Evolutionary conservation across 2,113 vertebrate species (phyloP), one percentile per base, ranked within the genome.

Genomic region (Centropristis striata): DNA sequence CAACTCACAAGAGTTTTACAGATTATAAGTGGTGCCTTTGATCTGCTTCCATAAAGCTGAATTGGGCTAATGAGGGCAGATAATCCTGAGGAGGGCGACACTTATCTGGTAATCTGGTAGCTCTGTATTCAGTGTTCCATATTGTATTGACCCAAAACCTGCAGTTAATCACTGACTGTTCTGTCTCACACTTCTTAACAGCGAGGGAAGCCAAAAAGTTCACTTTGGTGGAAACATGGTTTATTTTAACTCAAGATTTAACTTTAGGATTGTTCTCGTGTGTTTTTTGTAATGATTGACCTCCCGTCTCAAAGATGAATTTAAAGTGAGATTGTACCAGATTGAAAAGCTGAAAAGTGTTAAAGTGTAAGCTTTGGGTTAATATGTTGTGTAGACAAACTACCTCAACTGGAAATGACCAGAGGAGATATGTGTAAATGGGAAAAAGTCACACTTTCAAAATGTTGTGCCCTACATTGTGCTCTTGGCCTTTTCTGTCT

Each of bases 1-100:
- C 37, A n/a, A 66, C 64, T 81, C 37, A 39, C 9, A 50, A 18
- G 46, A 60, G 37, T 41, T 67, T 66, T 44, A 32, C 15, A 71
- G 23, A 57, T 81, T 53, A 63, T 41, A 42, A 64, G 1, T 21
- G 47, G 63, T 64, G 70, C 23, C 14, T 85, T 85, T 81, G 51
- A 85, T 80, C 55, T 60, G 13, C 37, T 36, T 78, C 32, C 41
- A 49, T 61, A 2, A 47, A 70, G 39, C 13, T 75, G 41, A 71
- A 80, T 72, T 46, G 51, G 68, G 21, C 47, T 77, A 80, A 82
- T 72, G 27, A 65, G 27, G 18, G 27, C 16, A 61, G 58, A 47
- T 60, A 60, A 65, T 80, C 55, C 23, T 49, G 1, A 67, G 4
- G 11, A 21, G 21, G 16, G 50, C n/a, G 58, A 23, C n/a, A 53